These are phyloP conservation scores for Ferrisia virgata DNA, from an alignment of 2,888 invertebrate genomes.

Conservation along the genomic window DNA sequence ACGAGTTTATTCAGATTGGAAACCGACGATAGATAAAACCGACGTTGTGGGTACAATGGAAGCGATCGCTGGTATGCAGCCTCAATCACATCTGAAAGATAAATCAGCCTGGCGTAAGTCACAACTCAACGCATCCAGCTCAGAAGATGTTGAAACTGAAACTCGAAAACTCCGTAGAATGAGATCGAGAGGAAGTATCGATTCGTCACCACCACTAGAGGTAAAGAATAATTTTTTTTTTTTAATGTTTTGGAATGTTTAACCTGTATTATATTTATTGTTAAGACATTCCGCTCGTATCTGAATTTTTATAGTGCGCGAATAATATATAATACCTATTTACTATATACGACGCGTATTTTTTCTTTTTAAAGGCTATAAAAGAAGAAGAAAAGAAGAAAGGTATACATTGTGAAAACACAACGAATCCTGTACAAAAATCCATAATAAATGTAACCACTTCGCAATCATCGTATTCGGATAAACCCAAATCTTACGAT, in stretches of 20 bases:
- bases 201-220: slow-evolving; percentile 54
- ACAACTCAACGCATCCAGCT: slow-evolving; percentile 61
- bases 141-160: slow-evolving; percentile 67
- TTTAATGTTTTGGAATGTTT: neutral
- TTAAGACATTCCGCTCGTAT: too few relatives aligned
- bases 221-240: slow-evolving; percentile 50
- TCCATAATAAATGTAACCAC: slow-evolving; percentile 50
- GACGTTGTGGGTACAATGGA: slow-evolving; percentile 83
- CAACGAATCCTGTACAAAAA: slow-evolving; percentile 57
- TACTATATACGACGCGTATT: too few relatives aligned
- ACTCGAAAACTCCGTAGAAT: slow-evolving; percentile 58
- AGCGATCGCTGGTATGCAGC: slow-evolving; percentile 66
- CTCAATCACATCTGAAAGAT: slow-evolving; percentile 59
- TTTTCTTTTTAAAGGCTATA: too few relatives aligned
- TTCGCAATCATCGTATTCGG: too few relatives aligned
- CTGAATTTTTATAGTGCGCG: too few relatives aligned
- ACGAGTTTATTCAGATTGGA: slow-evolving; percentile 73
- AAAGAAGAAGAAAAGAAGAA: slow-evolving; percentile 64
- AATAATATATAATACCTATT: too few relatives aligned
- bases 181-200: slow-evolving; percentile 54
- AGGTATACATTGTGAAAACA: slow-evolving; percentile 59
- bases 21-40: slow-evolving; percentile 74
- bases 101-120: slow-evolving; percentile 75
- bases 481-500: slow-evolving; percentile 49
- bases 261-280: neutral